Conservation (phyloP, 2,888 invertebrate genomes). For the Pachycephus smyrnensis region DNA sequence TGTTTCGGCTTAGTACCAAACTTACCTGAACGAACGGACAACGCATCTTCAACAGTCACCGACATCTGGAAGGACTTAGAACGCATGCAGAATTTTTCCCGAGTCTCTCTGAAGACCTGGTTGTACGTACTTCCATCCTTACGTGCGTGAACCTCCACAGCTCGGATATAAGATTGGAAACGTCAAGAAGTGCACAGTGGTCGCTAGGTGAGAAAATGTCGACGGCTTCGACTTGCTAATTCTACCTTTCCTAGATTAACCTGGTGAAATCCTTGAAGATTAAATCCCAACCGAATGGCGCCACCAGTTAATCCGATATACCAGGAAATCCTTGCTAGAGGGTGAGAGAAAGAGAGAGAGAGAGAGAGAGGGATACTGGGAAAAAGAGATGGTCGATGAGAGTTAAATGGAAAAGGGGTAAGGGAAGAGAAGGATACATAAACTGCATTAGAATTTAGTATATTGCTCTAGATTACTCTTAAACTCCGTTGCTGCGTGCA, state of each 20-base stretch:
- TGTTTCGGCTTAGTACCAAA: constrained; percentile 43
- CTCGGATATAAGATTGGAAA: constrained; percentile 42
- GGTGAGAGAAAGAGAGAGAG: constrained; percentile 10
- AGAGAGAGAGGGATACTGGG: neutral
- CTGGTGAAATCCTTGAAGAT: constrained; percentile 25
- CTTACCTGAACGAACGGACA: constrained; percentile 10
- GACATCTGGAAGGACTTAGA: constrained; percentile 62
- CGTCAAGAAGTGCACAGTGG: constrained; percentile 28
- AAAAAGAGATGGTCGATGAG: neutral
- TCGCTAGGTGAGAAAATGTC: neutral
- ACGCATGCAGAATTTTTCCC: constrained; percentile 22
- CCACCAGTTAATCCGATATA: constrained; percentile 48
- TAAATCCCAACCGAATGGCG: constrained; percentile 40
- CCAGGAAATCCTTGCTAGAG: constrained; percentile 3
- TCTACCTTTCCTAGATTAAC: constrained; percentile 25
- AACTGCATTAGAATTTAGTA: neutral
- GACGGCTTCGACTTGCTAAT: constrained; percentile 1
- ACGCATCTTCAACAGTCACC: constrained; percentile 3
- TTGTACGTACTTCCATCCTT: constrained; percentile 21
- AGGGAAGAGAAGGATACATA: neutral
- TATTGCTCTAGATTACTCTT: neutral
- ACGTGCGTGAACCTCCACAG: constrained; percentile 40
- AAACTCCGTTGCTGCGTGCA: neutral
- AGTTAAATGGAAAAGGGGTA: neutral
- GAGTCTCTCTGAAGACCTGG: neutral